phyloP scores from a whole-genome alignment of 2,113 vertebrate species.

The Lonchura striata region DNA sequence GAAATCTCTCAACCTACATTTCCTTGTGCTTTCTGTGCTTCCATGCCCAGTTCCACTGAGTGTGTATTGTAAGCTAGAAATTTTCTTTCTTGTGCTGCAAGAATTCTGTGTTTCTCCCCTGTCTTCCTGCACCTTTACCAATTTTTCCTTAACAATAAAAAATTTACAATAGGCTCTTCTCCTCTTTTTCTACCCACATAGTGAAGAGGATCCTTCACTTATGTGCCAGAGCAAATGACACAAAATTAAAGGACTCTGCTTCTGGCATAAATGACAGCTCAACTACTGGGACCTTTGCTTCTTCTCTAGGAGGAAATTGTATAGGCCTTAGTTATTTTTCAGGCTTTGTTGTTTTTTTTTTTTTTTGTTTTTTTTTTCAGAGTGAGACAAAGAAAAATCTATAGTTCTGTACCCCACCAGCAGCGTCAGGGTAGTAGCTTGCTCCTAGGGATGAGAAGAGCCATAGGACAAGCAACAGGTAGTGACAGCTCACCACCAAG shows the following conservation, averaged over 20 bases:
- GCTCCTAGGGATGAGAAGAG: neutral
- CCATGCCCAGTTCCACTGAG: neutral
- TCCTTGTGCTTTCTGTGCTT: neutral
- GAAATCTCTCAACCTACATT: accelerated
- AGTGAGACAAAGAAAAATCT: neutral
- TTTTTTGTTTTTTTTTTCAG: neutral
- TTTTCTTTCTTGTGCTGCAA: neutral
- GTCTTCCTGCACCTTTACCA: neutral
- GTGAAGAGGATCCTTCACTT: neutral
- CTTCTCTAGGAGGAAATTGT: neutral
- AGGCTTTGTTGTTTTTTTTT: neutral
- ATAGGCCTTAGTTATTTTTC: neutral
- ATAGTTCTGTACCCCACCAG: neutral
- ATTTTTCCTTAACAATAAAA: neutral
- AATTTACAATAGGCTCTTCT: neutral
- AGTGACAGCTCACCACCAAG: neutral
- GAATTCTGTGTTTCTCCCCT: neutral
- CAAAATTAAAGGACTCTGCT: neutral
- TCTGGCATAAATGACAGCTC: neutral
- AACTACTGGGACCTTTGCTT: neutral
- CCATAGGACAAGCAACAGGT: neutral
- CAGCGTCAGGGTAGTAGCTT: neutral
- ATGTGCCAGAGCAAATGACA: neutral
- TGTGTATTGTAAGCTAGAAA: neutral
- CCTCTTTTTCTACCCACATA: neutral